Evolutionary conservation across 2,797 vertebrate genomes (phyloP).

Genomic region (Scarus forsteni): DNA sequence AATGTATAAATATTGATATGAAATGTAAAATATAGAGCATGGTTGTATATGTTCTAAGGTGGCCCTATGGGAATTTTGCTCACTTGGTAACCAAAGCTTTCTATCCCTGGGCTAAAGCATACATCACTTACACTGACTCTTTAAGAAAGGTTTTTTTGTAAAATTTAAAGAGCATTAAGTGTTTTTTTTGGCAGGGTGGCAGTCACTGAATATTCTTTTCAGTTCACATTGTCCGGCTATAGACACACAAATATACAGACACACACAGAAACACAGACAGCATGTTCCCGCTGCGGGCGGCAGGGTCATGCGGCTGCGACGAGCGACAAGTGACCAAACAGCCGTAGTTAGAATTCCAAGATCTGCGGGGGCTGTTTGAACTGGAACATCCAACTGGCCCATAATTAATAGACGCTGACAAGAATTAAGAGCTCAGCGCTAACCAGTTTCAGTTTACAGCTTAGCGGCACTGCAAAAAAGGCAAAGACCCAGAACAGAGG

Average conservation of each 20-base stretch:
- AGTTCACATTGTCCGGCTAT: background rate
- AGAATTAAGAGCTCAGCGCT: conserved; percentile 83
- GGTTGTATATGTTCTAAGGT: no score
- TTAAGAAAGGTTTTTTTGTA: no score
- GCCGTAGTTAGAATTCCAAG: conserved; percentile 76
- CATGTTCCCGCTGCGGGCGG: conserved; percentile 39
- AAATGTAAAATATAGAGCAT: no score
- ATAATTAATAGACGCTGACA: conserved; percentile 87
- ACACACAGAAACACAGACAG: conserved; percentile 22
- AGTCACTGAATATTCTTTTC: no score
- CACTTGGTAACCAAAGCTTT: no score
- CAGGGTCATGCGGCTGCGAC: conserved; percentile 70
- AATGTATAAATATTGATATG: no score
- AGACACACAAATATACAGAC: conserved; percentile 8
- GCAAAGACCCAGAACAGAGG: conserved; percentile 38
- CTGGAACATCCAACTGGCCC: conserved; percentile 80
- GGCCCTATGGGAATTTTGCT: no score
- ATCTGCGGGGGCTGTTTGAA: conserved; percentile 82
- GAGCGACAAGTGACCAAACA: conserved; percentile 75
- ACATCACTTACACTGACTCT: no score
- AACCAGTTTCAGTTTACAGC: conserved; percentile 82
- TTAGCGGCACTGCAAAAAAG: conserved; percentile 51
- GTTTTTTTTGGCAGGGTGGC: no score
- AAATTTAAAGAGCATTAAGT: no score
- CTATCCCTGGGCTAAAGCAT: no score